A percentile compares a stretch with the other conserved stretches of the same genome.
phyloP scores from a whole-genome alignment of 64 coral and sea anemone genomes.

The Stylophora pistillata region DNA sequence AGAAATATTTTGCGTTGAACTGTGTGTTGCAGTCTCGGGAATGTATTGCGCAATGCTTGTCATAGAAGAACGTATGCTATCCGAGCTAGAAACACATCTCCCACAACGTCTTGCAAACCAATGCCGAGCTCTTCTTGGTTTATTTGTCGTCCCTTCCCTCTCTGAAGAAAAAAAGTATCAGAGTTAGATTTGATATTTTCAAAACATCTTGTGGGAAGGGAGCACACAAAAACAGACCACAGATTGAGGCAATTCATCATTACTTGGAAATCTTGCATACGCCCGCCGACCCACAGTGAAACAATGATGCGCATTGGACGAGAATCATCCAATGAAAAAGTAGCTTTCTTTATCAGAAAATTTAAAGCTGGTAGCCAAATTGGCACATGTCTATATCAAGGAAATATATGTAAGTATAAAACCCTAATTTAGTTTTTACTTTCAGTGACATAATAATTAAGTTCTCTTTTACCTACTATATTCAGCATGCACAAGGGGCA shows the following conservation, averaged over 20 bases:
- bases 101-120: constrained; percentile 77
- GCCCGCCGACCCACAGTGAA: not conserved
- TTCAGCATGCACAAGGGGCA: constrained; percentile 98
- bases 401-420: not conserved
- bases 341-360: not conserved
- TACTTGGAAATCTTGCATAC: too few species aligned
- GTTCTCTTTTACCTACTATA: constrained; percentile 83
- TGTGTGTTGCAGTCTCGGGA: constrained; percentile 7
- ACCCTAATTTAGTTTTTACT: not conserved
- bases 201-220: not conserved
- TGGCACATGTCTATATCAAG: not conserved
- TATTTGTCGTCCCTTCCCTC: constrained; percentile 74
- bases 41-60: constrained; percentile 59
- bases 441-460: not conserved
- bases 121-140: constrained; percentile 65
- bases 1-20: constrained; percentile 22
- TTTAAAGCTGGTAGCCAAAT: constrained; percentile 1
- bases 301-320: not conserved
- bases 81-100: constrained; percentile 58
- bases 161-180: constrained; percentile 49
- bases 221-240: too few species aligned
- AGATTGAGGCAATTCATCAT: too few species aligned
- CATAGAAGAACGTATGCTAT: constrained; percentile 30
- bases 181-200: too few species aligned
- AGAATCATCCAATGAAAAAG: not conserved